Evolutionary conservation across 2,888 invertebrate genomes (phyloP).

Genomic region (Acronicta alni): DNA sequence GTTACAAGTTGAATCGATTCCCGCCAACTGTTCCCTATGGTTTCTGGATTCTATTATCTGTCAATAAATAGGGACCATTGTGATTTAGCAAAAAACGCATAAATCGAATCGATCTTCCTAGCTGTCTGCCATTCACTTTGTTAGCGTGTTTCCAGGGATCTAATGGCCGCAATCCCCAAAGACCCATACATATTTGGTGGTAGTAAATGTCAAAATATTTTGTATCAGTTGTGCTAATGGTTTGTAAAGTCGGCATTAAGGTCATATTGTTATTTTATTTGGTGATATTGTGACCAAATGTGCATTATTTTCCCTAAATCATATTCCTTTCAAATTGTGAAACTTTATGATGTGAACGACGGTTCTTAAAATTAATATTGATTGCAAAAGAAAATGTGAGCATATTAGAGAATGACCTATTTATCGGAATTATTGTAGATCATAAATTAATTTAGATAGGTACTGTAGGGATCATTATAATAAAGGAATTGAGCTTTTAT

Average conservation of each 20-base stretch:
- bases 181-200: constrained; percentile 81
- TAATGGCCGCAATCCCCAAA: constrained; percentile 79
- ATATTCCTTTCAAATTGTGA: constrained; percentile 30
- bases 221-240: constrained; percentile 86
- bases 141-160: constrained; percentile 69
- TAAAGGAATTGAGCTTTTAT: too few relatives aligned
- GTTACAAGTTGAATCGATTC: constrained; percentile 80
- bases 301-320: constrained; percentile 61
- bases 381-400: too few relatives aligned
- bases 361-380: too few relatives aligned
- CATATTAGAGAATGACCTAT: too few relatives aligned
- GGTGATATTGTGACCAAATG: constrained; percentile 80
- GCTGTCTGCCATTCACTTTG: constrained; percentile 81
- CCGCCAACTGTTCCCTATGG: constrained; percentile 81
- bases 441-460: too few relatives aligned
- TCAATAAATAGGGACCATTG: constrained; percentile 86
- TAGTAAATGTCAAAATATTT: constrained; percentile 87
- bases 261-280: constrained; percentile 79
- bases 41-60: constrained; percentile 80
- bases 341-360: constrained; percentile 21
- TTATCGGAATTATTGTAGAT: too few relatives aligned
- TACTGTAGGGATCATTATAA: too few relatives aligned
- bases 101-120: constrained; percentile 88
- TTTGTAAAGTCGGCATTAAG: constrained; percentile 81
- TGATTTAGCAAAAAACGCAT: constrained; percentile 83